Evolutionary conservation across 2,113 vertebrate species (phyloP).

Genomic region (Tyto alba): DNA sequence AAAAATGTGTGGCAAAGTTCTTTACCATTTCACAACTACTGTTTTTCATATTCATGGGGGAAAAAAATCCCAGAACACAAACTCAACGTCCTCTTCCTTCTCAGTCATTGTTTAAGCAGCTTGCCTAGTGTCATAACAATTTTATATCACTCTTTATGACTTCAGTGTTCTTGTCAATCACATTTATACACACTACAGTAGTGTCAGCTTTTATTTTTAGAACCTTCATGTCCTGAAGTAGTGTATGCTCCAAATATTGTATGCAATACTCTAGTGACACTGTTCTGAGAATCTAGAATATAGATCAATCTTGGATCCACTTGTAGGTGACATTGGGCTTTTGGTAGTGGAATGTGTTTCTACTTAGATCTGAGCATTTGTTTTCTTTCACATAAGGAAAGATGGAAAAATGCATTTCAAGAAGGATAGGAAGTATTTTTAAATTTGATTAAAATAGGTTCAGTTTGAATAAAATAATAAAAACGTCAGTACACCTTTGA

Average conservation of each 20-base stretch:
- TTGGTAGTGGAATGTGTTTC: not conserved
- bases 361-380: not conserved
- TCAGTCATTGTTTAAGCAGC: not conserved
- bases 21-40: not conserved
- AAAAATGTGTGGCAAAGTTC: not conserved
- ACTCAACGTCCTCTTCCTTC: not conserved
- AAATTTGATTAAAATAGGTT: not conserved
- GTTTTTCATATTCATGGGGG: not conserved
- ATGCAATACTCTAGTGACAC: not conserved
- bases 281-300: not conserved
- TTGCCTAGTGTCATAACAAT: not conserved
- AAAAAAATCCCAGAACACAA: not conserved
- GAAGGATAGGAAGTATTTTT: not conserved
- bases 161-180: constrained; percentile 23
- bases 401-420: not conserved
- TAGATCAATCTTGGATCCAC: not conserved
- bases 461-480: not conserved
- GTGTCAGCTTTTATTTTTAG: constrained; percentile 28
- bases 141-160: not conserved
- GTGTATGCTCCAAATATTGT: not conserved
- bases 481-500: not conserved
- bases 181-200: not conserved
- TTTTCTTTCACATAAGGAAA: not conserved
- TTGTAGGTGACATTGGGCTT: not conserved
- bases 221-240: not conserved